These are phyloP conservation scores for Butorides virescens DNA, from an alignment of 2,113 vertebrate species.

Conservation along the genomic window DNA sequence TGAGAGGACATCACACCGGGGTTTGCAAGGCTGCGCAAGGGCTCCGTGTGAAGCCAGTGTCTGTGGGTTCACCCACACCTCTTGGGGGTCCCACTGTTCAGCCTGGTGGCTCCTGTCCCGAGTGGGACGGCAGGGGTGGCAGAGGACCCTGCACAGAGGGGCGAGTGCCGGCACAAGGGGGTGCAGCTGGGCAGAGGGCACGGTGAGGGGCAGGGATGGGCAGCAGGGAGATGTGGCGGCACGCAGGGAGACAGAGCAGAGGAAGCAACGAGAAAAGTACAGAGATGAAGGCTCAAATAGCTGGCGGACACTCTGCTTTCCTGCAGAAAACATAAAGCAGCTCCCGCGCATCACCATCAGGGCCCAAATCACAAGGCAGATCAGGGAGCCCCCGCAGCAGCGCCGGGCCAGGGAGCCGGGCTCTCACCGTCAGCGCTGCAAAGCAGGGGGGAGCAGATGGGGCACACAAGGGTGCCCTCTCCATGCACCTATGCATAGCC, in stretches of 20 bases:
- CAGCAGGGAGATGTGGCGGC: neutral
- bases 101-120: neutral
- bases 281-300: neutral
- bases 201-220: neutral
- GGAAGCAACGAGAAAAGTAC: neutral
- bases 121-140: neutral
- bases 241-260: neutral
- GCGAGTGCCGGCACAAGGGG: neutral
- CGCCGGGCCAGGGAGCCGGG: constrained; percentile 1
- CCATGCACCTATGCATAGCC: neutral
- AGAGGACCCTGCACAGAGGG: neutral
- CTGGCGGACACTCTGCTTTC: neutral
- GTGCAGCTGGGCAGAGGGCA: neutral
- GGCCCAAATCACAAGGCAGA: constrained; percentile 40
- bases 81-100: neutral
- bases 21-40: neutral
- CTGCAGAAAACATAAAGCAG: neutral
- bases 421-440: neutral
- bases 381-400: constrained; percentile 51
- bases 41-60: rapidly evolving
- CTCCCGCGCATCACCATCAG: neutral
- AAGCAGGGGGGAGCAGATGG: neutral
- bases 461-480: neutral
- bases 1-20: rapidly evolving
- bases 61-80: neutral